phyloP scores from a whole-genome alignment of 1,140 invertebrate genomes.

The Brachionus asplanchnoidis region DNA sequence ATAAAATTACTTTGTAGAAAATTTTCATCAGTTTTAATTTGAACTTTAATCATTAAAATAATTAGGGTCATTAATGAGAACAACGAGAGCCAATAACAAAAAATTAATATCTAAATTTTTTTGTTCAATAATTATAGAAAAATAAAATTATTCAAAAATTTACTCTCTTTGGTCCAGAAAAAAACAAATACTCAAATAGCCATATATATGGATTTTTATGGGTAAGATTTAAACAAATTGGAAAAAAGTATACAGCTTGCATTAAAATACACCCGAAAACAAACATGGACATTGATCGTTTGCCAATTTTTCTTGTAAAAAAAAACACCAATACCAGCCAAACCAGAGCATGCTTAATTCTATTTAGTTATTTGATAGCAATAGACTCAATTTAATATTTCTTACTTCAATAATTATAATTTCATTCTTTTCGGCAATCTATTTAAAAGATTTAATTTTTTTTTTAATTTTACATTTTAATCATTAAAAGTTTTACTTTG shows the following conservation, averaged over 20 bases:
- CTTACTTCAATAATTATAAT: constrained; percentile 24
- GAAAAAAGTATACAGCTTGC: neutral
- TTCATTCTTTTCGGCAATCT: neutral
- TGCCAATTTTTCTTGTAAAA: neutral
- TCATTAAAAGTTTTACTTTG: constrained; percentile 18
- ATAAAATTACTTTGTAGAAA: neutral
- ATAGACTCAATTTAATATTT: neutral
- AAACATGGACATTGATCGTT: neutral
- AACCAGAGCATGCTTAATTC: constrained; percentile 3
- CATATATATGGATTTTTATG: constrained; percentile 5
- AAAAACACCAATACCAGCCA: neutral
- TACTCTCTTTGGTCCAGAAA: neutral
- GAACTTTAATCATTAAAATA: neutral
- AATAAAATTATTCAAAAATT: neutral
- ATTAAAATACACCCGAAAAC: neutral
- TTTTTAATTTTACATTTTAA: neutral
- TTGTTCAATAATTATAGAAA: neutral
- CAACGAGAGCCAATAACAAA: neutral
- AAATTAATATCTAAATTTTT: neutral
- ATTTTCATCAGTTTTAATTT: neutral
- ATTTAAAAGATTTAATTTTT: neutral
- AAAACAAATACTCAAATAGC: neutral
- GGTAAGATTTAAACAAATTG: neutral
- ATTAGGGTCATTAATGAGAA: neutral
- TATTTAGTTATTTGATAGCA: neutral